phyloP scores from a whole-genome alignment of 2,113 vertebrate genomes.

The Thamnaconus septentrionalis region DNA sequence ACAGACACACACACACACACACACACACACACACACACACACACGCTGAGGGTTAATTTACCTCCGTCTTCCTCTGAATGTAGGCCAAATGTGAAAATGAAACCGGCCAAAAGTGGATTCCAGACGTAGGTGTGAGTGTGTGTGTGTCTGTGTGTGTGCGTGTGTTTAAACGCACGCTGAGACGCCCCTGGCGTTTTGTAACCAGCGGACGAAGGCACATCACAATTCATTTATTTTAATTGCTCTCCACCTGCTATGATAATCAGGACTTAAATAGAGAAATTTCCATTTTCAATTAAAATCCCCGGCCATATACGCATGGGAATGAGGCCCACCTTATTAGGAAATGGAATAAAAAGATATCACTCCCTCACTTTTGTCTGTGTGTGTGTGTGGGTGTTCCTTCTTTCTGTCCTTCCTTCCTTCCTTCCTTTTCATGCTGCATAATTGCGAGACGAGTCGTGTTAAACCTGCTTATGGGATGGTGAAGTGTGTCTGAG shows the following conservation, averaged over 20 bases:
- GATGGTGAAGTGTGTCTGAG: too few relatives aligned
- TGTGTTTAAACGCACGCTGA: conserved; percentile 22
- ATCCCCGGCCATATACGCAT: conserved; percentile 34
- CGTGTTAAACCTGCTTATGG: too few relatives aligned
- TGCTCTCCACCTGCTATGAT: conserved; percentile 71
- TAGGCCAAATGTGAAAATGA: conserved; percentile 47
- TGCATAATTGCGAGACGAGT: too few relatives aligned
- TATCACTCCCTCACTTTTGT: conserved; percentile 13
- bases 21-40: conserved; percentile 10
- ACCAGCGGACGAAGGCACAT: conserved; percentile 46
- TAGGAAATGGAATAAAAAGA: conserved; percentile 38
- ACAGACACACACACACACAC: conserved; percentile 7
- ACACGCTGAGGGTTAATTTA: conserved; percentile 2
- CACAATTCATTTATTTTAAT: conserved; percentile 73
- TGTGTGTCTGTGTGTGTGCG: too few relatives aligned
- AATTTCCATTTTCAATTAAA: conserved; percentile 78
- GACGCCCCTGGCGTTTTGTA: conserved; percentile 47
- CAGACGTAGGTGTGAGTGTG: conserved; percentile 32
- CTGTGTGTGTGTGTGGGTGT: neutral
- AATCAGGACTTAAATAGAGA: conserved; percentile 69
- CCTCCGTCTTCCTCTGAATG: conserved; percentile 36
- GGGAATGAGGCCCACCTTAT: conserved; percentile 43
- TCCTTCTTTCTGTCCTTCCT: neutral
- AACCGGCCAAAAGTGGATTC: conserved; percentile 28
- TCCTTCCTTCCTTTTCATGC: too few relatives aligned